phyloP scores from a whole-genome alignment of 2,113 vertebrate species.

The Xenus cinereus region DNA sequence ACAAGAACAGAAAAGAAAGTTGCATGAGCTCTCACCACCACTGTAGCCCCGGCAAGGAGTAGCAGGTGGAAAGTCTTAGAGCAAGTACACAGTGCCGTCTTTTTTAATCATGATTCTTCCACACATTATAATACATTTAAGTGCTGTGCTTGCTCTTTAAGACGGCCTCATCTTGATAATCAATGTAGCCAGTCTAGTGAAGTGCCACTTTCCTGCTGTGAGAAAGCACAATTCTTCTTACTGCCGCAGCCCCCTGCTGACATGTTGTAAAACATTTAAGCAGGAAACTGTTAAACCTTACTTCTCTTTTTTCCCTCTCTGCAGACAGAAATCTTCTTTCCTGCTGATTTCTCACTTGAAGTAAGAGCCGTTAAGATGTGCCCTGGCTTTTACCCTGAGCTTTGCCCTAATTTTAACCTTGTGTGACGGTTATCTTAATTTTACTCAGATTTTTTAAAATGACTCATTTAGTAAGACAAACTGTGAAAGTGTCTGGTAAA shows the following conservation, averaged over 20 bases:
- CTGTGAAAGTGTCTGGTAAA: constrained; percentile 1
- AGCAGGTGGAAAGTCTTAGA: background rate
- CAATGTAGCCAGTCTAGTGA: constrained; percentile 1
- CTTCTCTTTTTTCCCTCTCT: constrained; percentile 43
- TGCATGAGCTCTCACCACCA: background rate
- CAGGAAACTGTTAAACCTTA: constrained; percentile 65
- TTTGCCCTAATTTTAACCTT: constrained; percentile 70
- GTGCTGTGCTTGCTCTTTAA: constrained; percentile 30
- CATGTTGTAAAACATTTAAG: constrained; percentile 59
- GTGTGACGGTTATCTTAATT: constrained; percentile 51
- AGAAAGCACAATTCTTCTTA: constrained; percentile 5
- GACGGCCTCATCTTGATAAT: constrained; percentile 10
- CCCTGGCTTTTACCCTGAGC: constrained; percentile 33
- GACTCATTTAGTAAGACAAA: constrained; percentile 67
- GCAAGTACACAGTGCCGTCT: background rate
- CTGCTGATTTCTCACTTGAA: constrained; percentile 45
- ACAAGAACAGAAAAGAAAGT: background rate
- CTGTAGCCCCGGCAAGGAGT: background rate
- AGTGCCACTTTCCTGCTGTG: constrained; percentile 28
- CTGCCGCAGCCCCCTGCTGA: constrained; percentile 43
- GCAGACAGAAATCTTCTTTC: constrained; percentile 51
- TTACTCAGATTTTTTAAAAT: constrained; percentile 66
- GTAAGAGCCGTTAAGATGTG: constrained; percentile 31
- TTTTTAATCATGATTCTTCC: background rate
- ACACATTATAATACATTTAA: background rate